Evolutionary conservation across 2,888 invertebrate species (phyloP).

Genomic region (Drosophila macrospina): DNA sequence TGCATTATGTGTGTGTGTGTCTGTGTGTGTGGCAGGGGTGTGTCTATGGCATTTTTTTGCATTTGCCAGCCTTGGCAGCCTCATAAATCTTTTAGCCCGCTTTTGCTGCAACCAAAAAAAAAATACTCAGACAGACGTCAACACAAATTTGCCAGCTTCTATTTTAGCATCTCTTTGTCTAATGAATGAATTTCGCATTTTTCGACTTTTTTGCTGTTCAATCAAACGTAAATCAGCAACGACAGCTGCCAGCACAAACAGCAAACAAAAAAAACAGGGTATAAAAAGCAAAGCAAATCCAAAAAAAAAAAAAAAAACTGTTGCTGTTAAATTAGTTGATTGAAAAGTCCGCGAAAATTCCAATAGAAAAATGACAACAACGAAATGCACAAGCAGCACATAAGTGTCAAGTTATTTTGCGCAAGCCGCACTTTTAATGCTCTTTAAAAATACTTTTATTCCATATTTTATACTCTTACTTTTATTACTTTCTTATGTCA

Average conservation of each 20-base stretch:
- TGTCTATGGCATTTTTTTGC: constrained; percentile 35
- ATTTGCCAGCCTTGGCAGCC: constrained; percentile 46
- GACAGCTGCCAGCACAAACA: constrained; percentile 32
- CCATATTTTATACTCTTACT: neutral
- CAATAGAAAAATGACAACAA: neutral
- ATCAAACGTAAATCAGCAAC: constrained; percentile 42
- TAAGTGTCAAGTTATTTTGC: neutral
- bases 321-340: constrained; percentile 39
- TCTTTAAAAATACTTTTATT: neutral
- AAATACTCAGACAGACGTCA: constrained; percentile 35
- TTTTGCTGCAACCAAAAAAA: neutral
- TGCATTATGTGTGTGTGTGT: constrained; percentile 56
- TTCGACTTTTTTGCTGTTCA: constrained; percentile 21
- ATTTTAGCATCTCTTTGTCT: constrained; percentile 12
- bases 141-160: constrained; percentile 15
- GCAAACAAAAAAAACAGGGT: neutral
- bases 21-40: neutral
- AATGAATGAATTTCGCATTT: constrained; percentile 46
- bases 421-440: neutral
- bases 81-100: constrained; percentile 42
- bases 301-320: neutral
- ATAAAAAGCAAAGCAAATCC: neutral
- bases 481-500: neutral
- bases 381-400: neutral
- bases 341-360: constrained; percentile 27